These are phyloP conservation scores for Gymnorhina tibicen DNA, from an alignment of 2,113 vertebrate genomes.

Conservation along the genomic window DNA sequence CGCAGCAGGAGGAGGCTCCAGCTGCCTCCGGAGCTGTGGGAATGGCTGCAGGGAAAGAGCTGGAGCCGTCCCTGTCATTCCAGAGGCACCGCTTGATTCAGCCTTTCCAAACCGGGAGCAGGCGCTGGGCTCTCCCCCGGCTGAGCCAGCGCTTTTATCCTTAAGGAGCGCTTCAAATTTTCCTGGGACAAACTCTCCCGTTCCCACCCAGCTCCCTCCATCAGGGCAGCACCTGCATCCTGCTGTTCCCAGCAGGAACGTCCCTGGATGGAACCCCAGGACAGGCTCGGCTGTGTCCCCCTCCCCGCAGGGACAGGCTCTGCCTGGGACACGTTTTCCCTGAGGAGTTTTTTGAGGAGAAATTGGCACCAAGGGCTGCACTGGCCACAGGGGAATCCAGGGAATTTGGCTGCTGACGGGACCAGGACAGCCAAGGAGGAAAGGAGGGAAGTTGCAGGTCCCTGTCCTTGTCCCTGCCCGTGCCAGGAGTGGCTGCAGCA, in stretches of 20 bases:
- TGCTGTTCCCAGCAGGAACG: accelerated
- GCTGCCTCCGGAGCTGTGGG: accelerated
- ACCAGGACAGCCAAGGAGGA: neutral
- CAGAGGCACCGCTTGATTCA: neutral
- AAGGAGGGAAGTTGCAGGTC: neutral
- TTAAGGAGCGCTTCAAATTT: accelerated
- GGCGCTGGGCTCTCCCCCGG: neutral
- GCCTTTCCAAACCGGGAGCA: neutral
- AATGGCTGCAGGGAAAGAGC: accelerated
- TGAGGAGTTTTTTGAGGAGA: neutral
- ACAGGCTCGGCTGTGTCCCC: neutral
- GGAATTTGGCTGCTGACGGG: neutral
- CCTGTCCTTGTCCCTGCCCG: neutral
- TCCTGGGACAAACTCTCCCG: neutral
- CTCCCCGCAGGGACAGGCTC: neutral
- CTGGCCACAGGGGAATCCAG: neutral
- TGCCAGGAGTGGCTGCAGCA: neutral
- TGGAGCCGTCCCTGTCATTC: neutral
- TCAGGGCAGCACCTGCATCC: neutral
- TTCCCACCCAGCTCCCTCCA: accelerated
- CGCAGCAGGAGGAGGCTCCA: neutral
- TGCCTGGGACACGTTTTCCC: neutral
- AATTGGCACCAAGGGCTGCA: neutral
- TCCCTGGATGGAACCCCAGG: neutral
- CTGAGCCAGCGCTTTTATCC: accelerated